Conservation (phyloP, 2,113 vertebrate species). For the Mormyrus iriodes region DNA sequence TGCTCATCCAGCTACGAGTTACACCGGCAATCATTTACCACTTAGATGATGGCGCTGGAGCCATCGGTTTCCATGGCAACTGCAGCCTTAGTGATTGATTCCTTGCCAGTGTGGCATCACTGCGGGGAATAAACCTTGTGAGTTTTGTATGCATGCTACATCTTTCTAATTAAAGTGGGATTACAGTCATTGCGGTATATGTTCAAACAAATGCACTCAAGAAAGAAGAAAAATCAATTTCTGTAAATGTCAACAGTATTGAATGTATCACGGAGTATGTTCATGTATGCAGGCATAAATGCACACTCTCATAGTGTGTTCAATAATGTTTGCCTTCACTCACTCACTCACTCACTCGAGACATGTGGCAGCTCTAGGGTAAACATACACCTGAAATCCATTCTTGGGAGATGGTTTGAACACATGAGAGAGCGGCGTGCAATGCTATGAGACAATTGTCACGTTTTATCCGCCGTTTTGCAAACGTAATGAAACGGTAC, state of each 20-base stretch:
- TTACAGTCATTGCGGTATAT: conserved; percentile 71
- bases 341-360: conserved; percentile 8
- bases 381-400: not conserved
- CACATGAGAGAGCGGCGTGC: not conserved
- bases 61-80: conserved; percentile 86
- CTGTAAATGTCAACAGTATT: conserved; percentile 78
- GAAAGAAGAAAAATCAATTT: conserved; percentile 83
- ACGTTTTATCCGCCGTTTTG: not conserved
- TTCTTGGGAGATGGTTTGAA: not conserved
- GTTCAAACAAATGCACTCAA: conserved; percentile 56
- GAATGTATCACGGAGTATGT: conserved; percentile 55
- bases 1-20: conserved; percentile 68
- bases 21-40: conserved; percentile 86
- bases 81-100: conserved; percentile 85
- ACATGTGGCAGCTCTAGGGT: conserved; percentile 5
- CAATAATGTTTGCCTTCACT: conserved; percentile 21
- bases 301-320: conserved; percentile 14
- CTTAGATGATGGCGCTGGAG: conserved; percentile 84
- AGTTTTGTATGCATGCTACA: conserved; percentile 78
- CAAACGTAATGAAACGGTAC: not conserved
- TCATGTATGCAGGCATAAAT: conserved; percentile 39
- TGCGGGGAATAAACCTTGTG: conserved; percentile 76
- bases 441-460: not conserved
- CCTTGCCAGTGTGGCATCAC: conserved; percentile 87
- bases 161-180: conserved; percentile 97